Conservation (phyloP, 2,113 vertebrate species). For the Lutjanus erythropterus region DNA sequence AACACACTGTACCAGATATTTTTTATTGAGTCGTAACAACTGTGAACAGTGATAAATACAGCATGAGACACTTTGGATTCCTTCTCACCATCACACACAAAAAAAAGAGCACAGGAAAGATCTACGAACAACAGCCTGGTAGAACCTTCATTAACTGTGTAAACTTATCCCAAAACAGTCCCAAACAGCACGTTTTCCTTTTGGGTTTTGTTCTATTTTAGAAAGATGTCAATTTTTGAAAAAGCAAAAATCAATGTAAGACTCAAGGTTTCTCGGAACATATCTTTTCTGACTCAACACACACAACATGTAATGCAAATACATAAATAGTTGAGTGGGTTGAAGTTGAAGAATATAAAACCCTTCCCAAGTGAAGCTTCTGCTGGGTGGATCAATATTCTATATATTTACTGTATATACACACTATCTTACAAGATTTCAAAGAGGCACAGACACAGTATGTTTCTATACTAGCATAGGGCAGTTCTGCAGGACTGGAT, state of each 20-base stretch:
- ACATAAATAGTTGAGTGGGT: constrained; percentile 30
- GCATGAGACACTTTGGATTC: constrained; percentile 11
- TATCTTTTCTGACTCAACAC: neutral
- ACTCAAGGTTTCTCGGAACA: neutral
- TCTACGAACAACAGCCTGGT: neutral
- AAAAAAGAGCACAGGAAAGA: neutral
- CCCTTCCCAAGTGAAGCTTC: neutral
- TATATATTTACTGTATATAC: neutral
- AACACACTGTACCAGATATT: constrained; percentile 3
- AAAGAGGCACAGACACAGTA: neutral
- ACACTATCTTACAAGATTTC: constrained; percentile 42
- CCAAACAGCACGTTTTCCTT: neutral
- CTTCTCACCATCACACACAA: neutral
- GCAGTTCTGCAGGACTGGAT: neutral
- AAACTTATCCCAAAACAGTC: no score
- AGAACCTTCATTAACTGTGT: neutral
- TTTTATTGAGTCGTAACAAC: constrained; percentile 37
- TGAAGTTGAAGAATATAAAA: constrained; percentile 37
- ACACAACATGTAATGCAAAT: constrained; percentile 23
- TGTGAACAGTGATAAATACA: constrained; percentile 8
- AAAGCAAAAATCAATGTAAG: neutral
- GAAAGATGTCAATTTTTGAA: no score
- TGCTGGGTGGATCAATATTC: constrained; percentile 13
- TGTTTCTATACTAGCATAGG: neutral
- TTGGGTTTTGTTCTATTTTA: no score